Evolutionary conservation across 2,113 vertebrate species (phyloP).

Genomic region (Lamprologus callipterus): DNA sequence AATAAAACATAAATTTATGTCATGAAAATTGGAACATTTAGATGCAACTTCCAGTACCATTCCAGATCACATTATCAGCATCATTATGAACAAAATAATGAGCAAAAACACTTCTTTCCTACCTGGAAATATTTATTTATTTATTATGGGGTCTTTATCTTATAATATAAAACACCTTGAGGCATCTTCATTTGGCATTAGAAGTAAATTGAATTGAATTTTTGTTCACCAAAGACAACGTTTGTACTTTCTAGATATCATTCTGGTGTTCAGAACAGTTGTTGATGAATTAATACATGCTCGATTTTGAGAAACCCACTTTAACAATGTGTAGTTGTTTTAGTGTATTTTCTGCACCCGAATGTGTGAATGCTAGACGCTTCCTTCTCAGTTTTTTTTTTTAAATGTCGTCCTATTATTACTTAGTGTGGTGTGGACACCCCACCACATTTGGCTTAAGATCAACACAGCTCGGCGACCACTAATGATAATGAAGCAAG

Average conservation of each 20-base stretch:
- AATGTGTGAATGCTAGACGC: background rate
- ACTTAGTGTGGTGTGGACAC: background rate
- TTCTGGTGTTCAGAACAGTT: background rate
- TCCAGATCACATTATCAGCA: background rate
- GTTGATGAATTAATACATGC: background rate
- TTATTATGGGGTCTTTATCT: background rate
- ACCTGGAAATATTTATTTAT: background rate
- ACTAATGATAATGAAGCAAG: conserved; percentile 35
- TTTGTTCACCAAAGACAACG: background rate
- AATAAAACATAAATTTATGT: background rate
- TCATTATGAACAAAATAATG: background rate
- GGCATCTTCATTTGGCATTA: background rate
- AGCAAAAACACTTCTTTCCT: background rate
- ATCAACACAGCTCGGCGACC: background rate
- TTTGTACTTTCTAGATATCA: background rate
- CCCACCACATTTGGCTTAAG: conserved; percentile 3
- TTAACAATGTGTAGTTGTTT: background rate
- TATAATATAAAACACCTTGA: background rate
- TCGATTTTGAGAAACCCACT: accelerated
- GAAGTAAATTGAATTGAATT: background rate
- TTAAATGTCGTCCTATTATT: background rate
- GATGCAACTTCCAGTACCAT: background rate
- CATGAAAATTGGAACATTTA: background rate
- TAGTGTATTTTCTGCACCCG: background rate
- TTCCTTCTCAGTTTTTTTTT: background rate